phyloP scores from a whole-genome alignment of 2,113 vertebrate genomes.

The Bettongia penicillata region DNA sequence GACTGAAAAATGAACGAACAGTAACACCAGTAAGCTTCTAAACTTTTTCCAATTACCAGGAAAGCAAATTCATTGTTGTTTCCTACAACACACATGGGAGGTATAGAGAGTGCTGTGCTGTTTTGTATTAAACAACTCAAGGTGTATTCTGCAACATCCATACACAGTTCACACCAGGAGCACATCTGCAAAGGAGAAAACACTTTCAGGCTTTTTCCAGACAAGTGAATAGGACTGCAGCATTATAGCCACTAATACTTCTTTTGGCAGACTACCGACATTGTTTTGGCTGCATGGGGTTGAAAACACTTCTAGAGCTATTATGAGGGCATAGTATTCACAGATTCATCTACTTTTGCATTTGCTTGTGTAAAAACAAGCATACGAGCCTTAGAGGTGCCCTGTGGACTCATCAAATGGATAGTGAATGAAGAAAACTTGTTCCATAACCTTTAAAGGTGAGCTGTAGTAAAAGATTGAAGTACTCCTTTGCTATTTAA shows the following conservation, averaged over 20 bases:
- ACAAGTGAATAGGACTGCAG: not conserved
- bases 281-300: not conserved
- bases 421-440: not conserved
- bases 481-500: not conserved
- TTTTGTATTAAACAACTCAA: not conserved
- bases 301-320: not conserved
- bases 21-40: not conserved
- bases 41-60: not conserved
- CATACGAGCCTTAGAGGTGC: not conserved
- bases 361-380: not conserved
- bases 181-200: not conserved
- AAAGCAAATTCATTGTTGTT: not conserved
- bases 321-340: not conserved
- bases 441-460: not conserved
- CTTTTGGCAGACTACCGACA: not conserved
- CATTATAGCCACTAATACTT: conserved; percentile 1
- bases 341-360: not conserved
- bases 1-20: not conserved
- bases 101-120: not conserved
- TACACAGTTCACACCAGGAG: conserved; percentile 2
- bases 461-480: not conserved
- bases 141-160: not conserved
- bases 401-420: not conserved
- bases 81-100: not conserved
- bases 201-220: not conserved